Evolutionary conservation across 2,113 vertebrate genomes (phyloP).

Genomic region (Mustelus asterias): DNA sequence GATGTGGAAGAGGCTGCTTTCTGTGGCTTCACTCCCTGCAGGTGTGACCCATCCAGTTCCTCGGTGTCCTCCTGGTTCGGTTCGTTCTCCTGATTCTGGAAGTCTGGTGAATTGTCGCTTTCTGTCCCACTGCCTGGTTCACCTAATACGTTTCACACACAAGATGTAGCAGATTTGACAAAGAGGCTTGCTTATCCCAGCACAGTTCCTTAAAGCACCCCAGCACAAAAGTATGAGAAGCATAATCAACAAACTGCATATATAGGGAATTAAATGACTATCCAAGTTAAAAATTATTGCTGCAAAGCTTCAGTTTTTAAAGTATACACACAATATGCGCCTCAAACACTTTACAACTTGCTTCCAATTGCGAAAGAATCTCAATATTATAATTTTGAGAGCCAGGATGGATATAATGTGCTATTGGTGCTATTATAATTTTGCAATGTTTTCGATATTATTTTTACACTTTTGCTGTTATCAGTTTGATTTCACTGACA

Average conservation of each 20-base stretch:
- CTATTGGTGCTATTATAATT: background rate
- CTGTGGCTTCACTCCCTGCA: slow-evolving; percentile 91
- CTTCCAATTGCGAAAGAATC: background rate
- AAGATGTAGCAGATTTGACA: background rate
- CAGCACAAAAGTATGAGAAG: background rate
- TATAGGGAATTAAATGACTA: background rate
- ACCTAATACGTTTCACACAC: slow-evolving; percentile 53
- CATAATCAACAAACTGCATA: background rate
- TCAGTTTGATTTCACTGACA: background rate
- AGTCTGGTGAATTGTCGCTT: slow-evolving; percentile 92
- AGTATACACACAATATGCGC: background rate
- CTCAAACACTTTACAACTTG: background rate
- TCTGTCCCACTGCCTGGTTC: slow-evolving; percentile 94
- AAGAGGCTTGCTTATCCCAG: background rate
- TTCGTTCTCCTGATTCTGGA: slow-evolving; percentile 97
- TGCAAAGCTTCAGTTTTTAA: background rate
- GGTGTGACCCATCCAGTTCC: slow-evolving; percentile 75
- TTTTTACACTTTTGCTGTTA: background rate
- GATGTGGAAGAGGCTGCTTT: slow-evolving; percentile 87
- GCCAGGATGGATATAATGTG: background rate
- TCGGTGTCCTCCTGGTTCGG: slow-evolving; percentile 90
- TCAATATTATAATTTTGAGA: background rate
- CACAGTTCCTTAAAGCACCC: background rate
- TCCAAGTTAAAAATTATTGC: background rate
- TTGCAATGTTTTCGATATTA: background rate